Evolutionary conservation across 2,888 invertebrate genomes (phyloP).

Genomic region (Drosophila incognita): DNA sequence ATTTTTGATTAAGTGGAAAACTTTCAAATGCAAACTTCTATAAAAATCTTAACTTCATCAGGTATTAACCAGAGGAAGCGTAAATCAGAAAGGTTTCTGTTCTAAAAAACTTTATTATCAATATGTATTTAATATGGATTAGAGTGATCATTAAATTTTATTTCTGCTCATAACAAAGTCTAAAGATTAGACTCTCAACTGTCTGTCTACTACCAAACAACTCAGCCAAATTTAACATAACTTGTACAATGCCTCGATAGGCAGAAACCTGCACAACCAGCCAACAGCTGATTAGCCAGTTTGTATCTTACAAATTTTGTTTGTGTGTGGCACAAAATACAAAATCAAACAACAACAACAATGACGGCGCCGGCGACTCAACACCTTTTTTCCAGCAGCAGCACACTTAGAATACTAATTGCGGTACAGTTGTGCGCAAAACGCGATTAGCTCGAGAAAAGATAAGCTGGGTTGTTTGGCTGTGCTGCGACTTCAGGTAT

Average conservation of each 20-base stretch:
- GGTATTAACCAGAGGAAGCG: fast-evolving
- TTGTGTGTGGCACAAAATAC: conserved; percentile 41
- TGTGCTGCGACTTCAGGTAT: conserved; percentile 2
- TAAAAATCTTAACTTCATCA: background rate
- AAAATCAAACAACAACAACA: background rate
- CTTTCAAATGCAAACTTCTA: background rate
- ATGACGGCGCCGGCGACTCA: conserved; percentile 11
- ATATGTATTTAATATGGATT: background rate
- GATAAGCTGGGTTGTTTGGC: background rate
- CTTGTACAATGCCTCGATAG: conserved; percentile 11
- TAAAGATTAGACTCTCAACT: background rate
- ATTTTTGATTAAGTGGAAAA: background rate
- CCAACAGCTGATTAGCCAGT: conserved; percentile 77
- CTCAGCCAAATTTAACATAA: background rate
- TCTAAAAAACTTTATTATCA: background rate
- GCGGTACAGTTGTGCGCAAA: conserved; percentile 68
- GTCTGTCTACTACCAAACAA: background rate
- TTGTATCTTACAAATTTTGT: conserved; percentile 45
- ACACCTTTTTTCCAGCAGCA: conserved; percentile 33
- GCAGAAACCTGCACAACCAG: conserved; percentile 69
- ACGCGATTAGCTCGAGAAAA: conserved; percentile 20
- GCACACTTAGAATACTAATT: conserved; percentile 70
- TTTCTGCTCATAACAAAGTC: background rate
- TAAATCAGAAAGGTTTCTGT: background rate
- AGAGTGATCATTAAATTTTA: background rate